Base-by-base conservation (phyloP, 2,888 invertebrate genomes). In the Aporophyla nigra region DNA sequence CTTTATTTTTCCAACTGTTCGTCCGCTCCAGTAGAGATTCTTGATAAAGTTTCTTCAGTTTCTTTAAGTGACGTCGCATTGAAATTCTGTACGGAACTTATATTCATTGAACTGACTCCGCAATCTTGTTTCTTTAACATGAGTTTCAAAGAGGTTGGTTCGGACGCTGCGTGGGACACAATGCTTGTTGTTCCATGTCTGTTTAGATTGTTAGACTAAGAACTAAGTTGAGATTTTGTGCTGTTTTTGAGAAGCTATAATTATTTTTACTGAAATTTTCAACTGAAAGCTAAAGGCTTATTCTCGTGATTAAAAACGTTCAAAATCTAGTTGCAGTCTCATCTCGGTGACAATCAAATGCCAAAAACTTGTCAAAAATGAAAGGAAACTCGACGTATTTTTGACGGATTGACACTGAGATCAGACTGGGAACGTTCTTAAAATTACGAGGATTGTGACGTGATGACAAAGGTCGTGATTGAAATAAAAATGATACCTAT, bases 61-160 rank as follows among this genome's bases (percentile, higher is more conserved):
- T 85, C 59, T 86, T 74, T 62, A 82, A 85, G 83, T 84, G 88
- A 85, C 77, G 71, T 81, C 83, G 74, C 83, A 87, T 89, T 89
- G 86, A 84, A 85, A 89, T 88, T 87, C 87, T 82, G 75, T 51
- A 72, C 67, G 79, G 77, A 80, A 82, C 80, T 78, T 84, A 82
- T 86, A 82, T 78, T 86, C 85, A 88, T 74, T 86, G 86, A 86
- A 83, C 86, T 83, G 86, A 72, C 67, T 73, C 76, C 78, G 76
- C 81, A 85, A 82, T 87, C 85, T 83, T 85, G 74, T 80, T 88
- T 78, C 76, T 86, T 86, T 78, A 76, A 84, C 77, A 79, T 79
- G 68, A 83, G 71, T 76, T 86, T 68, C 71, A 78, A 80, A 86
- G 80, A 83, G 70, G 80, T 83, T 83, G 62, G 46, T 43, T 63